Evolutionary conservation across 2,797 vertebrate species (phyloP), one percentile per base, ranked within the genome.

Genomic region (Enteromius treurensis): DNA sequence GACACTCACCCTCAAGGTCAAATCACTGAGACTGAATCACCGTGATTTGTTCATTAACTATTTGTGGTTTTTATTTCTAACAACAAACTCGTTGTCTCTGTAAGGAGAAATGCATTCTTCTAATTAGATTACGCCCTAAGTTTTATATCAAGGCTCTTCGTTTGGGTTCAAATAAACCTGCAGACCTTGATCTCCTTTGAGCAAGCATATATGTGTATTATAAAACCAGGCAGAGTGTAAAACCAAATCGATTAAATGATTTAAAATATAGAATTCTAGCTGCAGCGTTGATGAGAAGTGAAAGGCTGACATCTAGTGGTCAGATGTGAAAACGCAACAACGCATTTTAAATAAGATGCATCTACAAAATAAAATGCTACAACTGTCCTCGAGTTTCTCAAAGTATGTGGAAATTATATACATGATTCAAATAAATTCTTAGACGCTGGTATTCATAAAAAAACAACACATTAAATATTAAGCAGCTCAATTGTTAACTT

Each of bases 241-340:
- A 64, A 17, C 26, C 17, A 14, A 17, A 32, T 64, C 14, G 32
- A 8, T 17, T 5, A 26, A 60, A 26, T 14, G 0, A 32, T 32
- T 64, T 32, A 0, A 32, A 32, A 32, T 64, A 0, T 2, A 29
- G 60, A 8, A 1, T 17, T 19, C 7, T 65, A 19, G 29, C 7
- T 34, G 29, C 29, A 65, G 62, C 32, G 29, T 17, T 32, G 29
- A 32, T 34, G 6, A 3, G 62, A 67, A 19, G 40, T 1, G 42
- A 62, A 58, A 29, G 47, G 21, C 21, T 81, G 64, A 84, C 91
- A 88, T 88, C 92, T 90, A 79, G 90, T 90, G 92, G 90, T 1
- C 26, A 78, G 21, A 34, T 11, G 3, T 67, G 11, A 64, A 64
- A 64, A 17, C 14, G 60, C 60, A 64, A 64, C 60, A 29, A 6